Base-by-base conservation (phyloP, 1,140 invertebrate genomes). In the Idris sp. region DNA sequence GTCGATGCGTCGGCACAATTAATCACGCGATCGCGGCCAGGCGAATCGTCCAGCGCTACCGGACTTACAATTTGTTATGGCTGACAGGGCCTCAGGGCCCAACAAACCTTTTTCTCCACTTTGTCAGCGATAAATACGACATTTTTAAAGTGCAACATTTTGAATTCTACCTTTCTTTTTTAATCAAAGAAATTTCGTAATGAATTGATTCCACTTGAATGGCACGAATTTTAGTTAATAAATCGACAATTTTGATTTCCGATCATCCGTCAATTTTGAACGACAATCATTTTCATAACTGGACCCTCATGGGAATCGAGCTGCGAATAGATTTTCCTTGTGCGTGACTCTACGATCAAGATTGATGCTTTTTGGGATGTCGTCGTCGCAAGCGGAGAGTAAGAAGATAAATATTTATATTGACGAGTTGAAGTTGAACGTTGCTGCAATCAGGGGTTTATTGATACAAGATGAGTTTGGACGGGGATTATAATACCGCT, bases 1-100 rank as follows among this genome's bases (percentile, higher is more conserved):
- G 51, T 56, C 41, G 53, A 74, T 77, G 73, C 71, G 59, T 81
- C 79, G 81, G 79, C 81, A 77, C 84, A 84, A 86, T 86, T 86
- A 86, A 86, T 86, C 84, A 85, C 83, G 73, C 74, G 76, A 76
- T 74, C 79, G 71, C 74, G 72, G 69, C 61, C 77, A 74, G 68
- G 64, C 64, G 79, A 76, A 78, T 76, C 77, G 69, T 67, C 79
- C 71, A 78, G 77, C 77, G 78, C 82, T 83, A 83, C 78, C 71
- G 78, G 67, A 82, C 78, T 81, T 77, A 84, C 84, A 86, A 86
- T 86, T 86, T 86, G 84, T 86, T 86, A 86, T 74, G 74, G 80
- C 61, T 83, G 84, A 85, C 83, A 85, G 81, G 78, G 67, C 62
- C 77, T 74, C 51, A 72, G 59, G 61, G 36, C 41, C 22, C 40